Evolutionary conservation across 2,888 invertebrate genomes (phyloP).

Genomic region (Chirona hameri): DNA sequence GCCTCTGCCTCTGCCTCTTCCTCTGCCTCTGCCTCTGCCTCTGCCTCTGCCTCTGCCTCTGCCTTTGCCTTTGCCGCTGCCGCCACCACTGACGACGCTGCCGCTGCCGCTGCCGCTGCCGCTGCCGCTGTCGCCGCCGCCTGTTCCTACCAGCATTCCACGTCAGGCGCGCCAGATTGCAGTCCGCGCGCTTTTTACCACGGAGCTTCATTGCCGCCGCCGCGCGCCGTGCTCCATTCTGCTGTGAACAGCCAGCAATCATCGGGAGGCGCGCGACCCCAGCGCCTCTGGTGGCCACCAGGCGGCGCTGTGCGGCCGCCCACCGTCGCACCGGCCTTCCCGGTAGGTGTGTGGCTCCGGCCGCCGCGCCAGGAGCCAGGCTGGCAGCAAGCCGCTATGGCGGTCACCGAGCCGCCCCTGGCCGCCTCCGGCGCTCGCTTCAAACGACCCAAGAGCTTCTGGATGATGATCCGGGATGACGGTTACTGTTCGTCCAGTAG

Average conservation of each 20-base stretch:
- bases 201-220: not conserved
- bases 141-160: not conserved
- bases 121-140: no score
- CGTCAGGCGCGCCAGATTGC: not conserved
- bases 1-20: no score
- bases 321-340: not conserved
- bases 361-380: not conserved
- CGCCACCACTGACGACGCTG: no score
- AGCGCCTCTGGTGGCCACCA: slow-evolving; percentile 10
- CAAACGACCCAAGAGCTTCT: slow-evolving; percentile 14
- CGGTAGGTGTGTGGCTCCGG: not conserved
- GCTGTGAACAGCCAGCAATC: not conserved
- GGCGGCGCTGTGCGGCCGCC: not conserved
- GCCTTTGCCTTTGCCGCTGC: no score
- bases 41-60: no score
- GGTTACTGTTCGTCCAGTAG: slow-evolving; percentile 24
- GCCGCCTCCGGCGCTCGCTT: not conserved
- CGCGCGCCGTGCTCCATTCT: not conserved
- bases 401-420: not conserved
- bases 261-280: not conserved
- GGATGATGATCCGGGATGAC: slow-evolving; percentile 8
- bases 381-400: not conserved
- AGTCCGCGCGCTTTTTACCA: not conserved
- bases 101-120: no score
- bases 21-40: no score